phyloP scores from a whole-genome alignment of 1,140 invertebrate genomes.

The Calosoma granatense region DNA sequence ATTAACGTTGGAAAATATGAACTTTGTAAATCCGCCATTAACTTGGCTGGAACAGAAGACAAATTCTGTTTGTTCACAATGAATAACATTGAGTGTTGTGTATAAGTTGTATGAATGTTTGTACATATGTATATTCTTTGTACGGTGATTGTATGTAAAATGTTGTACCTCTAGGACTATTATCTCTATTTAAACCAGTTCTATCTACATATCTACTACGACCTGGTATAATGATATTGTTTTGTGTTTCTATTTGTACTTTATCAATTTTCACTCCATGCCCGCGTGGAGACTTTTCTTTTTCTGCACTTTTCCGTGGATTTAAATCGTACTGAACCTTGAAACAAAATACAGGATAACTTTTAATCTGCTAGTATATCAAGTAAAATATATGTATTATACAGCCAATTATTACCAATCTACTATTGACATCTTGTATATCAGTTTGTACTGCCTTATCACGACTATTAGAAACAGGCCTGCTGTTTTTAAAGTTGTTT shows the following conservation, averaged over 20 bases:
- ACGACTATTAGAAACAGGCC: slow-evolving; percentile 1
- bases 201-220: slow-evolving; percentile 28
- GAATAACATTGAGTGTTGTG: too few relatives aligned
- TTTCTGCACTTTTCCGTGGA: neutral
- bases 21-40: slow-evolving; percentile 26
- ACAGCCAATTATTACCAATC: slow-evolving; percentile 29
- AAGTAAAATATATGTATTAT: slow-evolving; percentile 10
- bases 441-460: slow-evolving; percentile 30
- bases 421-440: slow-evolving; percentile 28
- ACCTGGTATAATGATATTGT: slow-evolving; percentile 20
- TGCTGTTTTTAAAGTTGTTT: slow-evolving; percentile 16
- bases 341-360: too few relatives aligned
- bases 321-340: slow-evolving; percentile 22
- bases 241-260: slow-evolving; percentile 21
- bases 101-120: too few relatives aligned
- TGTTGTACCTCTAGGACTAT: slow-evolving; percentile 38
- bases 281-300: neutral
- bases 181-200: slow-evolving; percentile 34
- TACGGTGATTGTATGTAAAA: too few relatives aligned
- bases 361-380: too few relatives aligned
- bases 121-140: too few relatives aligned
- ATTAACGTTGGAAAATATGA: slow-evolving; percentile 24
- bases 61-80: too few relatives aligned
- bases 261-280: slow-evolving; percentile 16
- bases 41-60: slow-evolving; percentile 22